A percentile compares a stretch with the other conserved stretches of the same genome.
These are phyloP conservation scores for Apamea anceps DNA, from an alignment of 2,888 invertebrate species.

Conservation along the genomic window DNA sequence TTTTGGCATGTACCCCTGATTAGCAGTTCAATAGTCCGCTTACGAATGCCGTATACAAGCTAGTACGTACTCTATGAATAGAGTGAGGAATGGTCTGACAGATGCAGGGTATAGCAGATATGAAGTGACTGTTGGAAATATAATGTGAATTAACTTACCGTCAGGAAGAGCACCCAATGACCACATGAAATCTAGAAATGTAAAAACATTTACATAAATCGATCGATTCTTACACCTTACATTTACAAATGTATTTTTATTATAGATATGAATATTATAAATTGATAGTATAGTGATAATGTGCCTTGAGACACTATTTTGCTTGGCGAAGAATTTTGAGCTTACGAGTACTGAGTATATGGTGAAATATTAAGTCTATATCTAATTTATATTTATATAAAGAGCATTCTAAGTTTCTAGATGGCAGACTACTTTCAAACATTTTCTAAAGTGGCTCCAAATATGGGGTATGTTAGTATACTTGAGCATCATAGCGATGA, in stretches of 20 bases:
- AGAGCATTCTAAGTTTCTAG: constrained; percentile 81
- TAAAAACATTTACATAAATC: constrained; percentile 91
- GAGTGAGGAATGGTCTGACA: constrained; percentile 75
- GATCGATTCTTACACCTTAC: constrained; percentile 88
- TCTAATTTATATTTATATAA: constrained; percentile 79
- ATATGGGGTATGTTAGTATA: constrained; percentile 86
- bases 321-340: constrained; percentile 86
- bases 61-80: constrained; percentile 54
- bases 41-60: constrained; percentile 57
- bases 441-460: constrained; percentile 79
- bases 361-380: constrained; percentile 74
- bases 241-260: constrained; percentile 78
- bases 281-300: constrained; percentile 73
- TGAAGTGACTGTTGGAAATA: constrained; percentile 82
- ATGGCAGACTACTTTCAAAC: constrained; percentile 81
- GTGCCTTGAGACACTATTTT: constrained; percentile 90
- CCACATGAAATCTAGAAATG: constrained; percentile 99
- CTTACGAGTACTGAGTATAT: constrained; percentile 78
- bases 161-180: constrained; percentile 99
- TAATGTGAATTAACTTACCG: constrained; percentile 93
- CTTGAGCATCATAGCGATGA: constrained; percentile 76
- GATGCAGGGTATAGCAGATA: constrained; percentile 77
- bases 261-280: constrained; percentile 71
- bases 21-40: constrained; percentile 72
- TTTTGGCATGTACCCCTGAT: constrained; percentile 76